Conservation (phyloP, 1,140 invertebrate genomes). For the Ephestia elutella region DNA sequence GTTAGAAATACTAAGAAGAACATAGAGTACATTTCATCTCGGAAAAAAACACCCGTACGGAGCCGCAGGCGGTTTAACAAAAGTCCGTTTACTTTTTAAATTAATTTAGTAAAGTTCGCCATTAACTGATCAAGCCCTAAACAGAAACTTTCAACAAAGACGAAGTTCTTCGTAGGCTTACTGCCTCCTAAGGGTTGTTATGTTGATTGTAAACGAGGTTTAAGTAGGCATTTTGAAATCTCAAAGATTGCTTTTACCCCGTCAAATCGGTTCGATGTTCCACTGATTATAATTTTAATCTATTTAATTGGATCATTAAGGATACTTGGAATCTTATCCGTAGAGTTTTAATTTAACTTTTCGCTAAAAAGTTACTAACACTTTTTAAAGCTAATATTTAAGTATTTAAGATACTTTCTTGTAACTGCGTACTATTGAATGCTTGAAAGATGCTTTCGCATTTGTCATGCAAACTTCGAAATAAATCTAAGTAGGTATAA, state of each 20-base stretch:
- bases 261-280: not conserved
- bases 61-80: too few relatives aligned
- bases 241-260: not conserved
- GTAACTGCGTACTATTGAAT: too few relatives aligned
- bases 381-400: not conserved
- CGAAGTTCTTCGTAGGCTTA: constrained; percentile 26
- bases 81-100: too few relatives aligned
- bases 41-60: too few relatives aligned
- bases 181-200: not conserved
- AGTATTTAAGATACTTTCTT: too few relatives aligned
- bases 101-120: too few relatives aligned
- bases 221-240: not conserved
- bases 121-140: constrained; percentile 16
- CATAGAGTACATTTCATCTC: too few relatives aligned
- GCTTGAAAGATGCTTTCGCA: too few relatives aligned
- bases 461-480: too few relatives aligned
- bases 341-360: not conserved
- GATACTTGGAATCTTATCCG: not conserved
- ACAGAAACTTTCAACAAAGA: constrained; percentile 20
- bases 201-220: constrained; percentile 11
- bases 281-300: constrained; percentile 3
- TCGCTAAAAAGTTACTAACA: not conserved
- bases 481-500: too few relatives aligned
- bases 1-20: too few relatives aligned
- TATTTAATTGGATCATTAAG: not conserved